A percentile compares a stretch with the other conserved stretches of the same genome.
Conservation (phyloP, 1,140 invertebrate species). For the Pseudomyrmex pallidus region DNA sequence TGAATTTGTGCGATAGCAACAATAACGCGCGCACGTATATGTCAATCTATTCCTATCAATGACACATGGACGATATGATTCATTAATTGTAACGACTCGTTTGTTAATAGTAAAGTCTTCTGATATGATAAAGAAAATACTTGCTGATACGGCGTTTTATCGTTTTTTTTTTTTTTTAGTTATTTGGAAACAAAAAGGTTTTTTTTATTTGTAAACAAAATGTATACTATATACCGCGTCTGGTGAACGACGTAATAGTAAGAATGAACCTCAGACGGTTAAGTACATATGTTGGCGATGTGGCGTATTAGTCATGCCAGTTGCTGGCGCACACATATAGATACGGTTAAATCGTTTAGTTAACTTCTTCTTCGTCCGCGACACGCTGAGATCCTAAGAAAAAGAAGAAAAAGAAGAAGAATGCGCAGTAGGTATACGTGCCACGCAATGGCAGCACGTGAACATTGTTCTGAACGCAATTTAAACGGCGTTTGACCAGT, state of each 20-base stretch:
- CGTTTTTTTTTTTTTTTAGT: background rate
- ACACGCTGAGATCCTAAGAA: background rate
- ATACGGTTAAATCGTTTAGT: constrained; percentile 64
- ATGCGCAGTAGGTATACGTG: background rate
- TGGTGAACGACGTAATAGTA: constrained; percentile 23
- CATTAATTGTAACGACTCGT: background rate
- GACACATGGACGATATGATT: background rate
- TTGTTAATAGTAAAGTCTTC: constrained; percentile 9
- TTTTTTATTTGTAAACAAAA: constrained; percentile 12
- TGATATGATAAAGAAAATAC: no score
- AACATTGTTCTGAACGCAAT: constrained; percentile 67
- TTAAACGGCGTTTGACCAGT: constrained; percentile 72
- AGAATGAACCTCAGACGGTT: constrained; percentile 30
- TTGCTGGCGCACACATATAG: constrained; percentile 47
- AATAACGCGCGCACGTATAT: background rate
- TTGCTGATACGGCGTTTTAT: background rate
- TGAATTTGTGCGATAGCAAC: constrained; percentile 18
- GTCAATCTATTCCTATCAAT: constrained; percentile 2
- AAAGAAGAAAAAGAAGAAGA: background rate
- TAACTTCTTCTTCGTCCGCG: constrained; percentile 67
- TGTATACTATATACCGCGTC: background rate
- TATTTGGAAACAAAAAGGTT: constrained; percentile 11
- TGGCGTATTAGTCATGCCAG: constrained; percentile 64
- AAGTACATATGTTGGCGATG: constrained; percentile 25
- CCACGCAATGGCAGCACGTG: constrained; percentile 45